Conservation (phyloP, 2,797 vertebrate species). For the Hephaestus fuliginosus region DNA sequence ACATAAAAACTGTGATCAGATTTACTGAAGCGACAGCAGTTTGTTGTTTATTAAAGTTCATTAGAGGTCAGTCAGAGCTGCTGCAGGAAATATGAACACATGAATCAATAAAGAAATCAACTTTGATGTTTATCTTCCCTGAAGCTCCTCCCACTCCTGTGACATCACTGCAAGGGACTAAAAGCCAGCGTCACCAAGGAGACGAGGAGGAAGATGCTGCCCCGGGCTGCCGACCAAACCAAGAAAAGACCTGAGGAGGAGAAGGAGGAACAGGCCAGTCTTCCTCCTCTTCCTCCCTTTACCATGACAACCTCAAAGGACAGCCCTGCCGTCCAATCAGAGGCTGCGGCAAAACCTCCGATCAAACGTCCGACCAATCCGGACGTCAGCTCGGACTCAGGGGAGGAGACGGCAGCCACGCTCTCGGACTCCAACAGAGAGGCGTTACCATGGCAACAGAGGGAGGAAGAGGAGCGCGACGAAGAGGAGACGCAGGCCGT, state of each 20-base stretch:
- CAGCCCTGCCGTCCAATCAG: not conserved
- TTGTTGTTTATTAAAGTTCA: no score
- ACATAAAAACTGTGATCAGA: no score
- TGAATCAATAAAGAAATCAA: no score
- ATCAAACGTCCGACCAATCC: not conserved
- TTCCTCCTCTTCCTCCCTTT: not conserved
- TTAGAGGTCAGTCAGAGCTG: no score
- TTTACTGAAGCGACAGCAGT: no score
- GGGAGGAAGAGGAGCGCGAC: conserved; percentile 72
- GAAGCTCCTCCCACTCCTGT: conserved; percentile 12
- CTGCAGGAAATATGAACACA: no score
- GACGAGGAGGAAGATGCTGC: conserved; percentile 32
- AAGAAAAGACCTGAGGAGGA: conserved; percentile 7
- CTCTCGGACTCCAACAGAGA: conserved; percentile 21
- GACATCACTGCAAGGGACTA: conserved; percentile 14
- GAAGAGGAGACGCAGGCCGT: conserved; percentile 84
- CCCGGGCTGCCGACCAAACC: not conserved
- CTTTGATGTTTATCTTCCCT: not conserved
- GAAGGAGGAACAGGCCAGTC: not conserved
- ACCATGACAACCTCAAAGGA: conserved; percentile 18
- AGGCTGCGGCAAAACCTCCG: not conserved
- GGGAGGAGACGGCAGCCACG: conserved; percentile 36
- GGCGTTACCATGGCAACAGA: conserved; percentile 37
- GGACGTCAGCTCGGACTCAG: conserved; percentile 40
- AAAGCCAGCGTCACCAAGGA: not conserved